Base-by-base conservation (phyloP, 2,888 invertebrate species). In the Endotricha flammealis region DNA sequence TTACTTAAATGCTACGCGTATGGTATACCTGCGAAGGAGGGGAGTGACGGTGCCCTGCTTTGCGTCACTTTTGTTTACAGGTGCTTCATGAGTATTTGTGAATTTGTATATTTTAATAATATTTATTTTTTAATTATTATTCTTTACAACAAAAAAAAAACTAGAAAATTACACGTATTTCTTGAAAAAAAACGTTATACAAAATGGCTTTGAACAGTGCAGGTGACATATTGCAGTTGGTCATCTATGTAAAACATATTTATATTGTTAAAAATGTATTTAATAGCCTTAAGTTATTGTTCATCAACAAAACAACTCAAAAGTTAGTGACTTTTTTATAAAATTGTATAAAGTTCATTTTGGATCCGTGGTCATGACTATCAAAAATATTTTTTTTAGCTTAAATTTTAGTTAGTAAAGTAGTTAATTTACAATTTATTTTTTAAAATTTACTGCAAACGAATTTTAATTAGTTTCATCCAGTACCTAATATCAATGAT, bases 61-160 rank as follows among this genome's bases (percentile, higher is more conserved):
- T 29, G 33, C 29, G 29, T 32, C 25, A 22, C 14, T 22, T 37
- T 32, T 38, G 32, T 35, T 24, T 36, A 33, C 38, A 40, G 42
- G 42, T 43, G 37, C 39, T 43, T 36, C 29, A 31, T 23, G 11
- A 29, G 12, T 29, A 9, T 9, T 29, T 27, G 27, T 27, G 12
- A 20, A 20, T 20, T 27, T 12, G 12, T 12, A 27, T 25, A 25
- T 25, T 25, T 27, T 12, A 11, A 12, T 6, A 11, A 27, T 20
- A 20, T 20, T 20, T 20, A 27, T 27, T 11, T 27, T 27, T 27
- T 12, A 27, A 12, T 10, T 8, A 12, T 10, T 27, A 17, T 20
- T n/a, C 9, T 11, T 20, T n/a, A n/a, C n/a, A n/a, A n/a, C n/a
- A n/a, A n/a, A n/a, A n/a, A n/a, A n/a, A n/a, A n/a, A n/a, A n/a